phyloP scores from a whole-genome alignment of 2,113 vertebrate genomes.

The Rhinogobius similis region DNA sequence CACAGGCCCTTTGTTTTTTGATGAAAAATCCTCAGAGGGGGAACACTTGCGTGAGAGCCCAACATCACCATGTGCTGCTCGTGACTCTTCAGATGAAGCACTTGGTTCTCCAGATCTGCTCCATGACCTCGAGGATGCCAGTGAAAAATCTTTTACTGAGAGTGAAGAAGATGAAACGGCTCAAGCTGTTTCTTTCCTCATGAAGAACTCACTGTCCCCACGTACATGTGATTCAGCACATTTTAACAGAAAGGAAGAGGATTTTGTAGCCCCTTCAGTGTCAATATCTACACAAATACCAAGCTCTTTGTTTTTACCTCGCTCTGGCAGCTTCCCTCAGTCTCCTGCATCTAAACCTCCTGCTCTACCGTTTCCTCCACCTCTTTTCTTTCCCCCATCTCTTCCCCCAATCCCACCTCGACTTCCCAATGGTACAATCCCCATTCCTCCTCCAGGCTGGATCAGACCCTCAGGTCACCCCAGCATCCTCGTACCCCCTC shows the following conservation, averaged over 20 bases:
- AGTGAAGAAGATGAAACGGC: constrained; percentile 82
- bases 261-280: constrained; percentile 35
- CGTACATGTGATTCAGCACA: constrained; percentile 46
- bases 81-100: constrained; percentile 58
- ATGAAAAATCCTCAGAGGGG: constrained; percentile 76
- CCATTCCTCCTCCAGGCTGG: constrained; percentile 70
- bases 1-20: constrained; percentile 79
- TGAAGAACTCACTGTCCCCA: constrained; percentile 68
- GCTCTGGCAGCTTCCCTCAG: not conserved
- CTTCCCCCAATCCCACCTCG: constrained; percentile 52
- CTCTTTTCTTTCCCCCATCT: constrained; percentile 44
- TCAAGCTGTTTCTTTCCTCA: constrained; percentile 69
- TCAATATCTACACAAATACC: constrained; percentile 5
- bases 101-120: constrained; percentile 6
- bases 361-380: constrained; percentile 36
- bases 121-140: constrained; percentile 79
- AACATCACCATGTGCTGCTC: constrained; percentile 81
- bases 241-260: constrained; percentile 43
- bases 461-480: constrained; percentile 36
- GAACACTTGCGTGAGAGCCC: constrained; percentile 85
- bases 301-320: constrained; percentile 8
- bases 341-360: constrained; percentile 12
- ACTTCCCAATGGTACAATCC: constrained; percentile 62
- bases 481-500: constrained; percentile 41
- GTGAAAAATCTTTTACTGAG: constrained; percentile 76